These are phyloP conservation scores for Isichthys henryi DNA, from an alignment of 2,113 vertebrate genomes.

Conservation along the genomic window DNA sequence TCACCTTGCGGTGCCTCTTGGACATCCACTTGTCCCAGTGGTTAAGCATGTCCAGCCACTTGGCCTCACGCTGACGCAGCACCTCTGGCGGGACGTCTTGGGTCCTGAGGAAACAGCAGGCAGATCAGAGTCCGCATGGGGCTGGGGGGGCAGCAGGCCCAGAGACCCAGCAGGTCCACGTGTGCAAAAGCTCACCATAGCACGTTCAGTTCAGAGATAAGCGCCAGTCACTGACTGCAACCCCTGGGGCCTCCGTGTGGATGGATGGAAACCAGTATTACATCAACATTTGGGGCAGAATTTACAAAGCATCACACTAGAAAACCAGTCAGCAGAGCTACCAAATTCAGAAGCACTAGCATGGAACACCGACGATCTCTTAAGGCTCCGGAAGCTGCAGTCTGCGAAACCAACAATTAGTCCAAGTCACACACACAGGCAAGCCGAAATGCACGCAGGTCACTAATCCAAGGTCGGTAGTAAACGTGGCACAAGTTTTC, in stretches of 20 bases:
- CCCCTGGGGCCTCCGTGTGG: background rate
- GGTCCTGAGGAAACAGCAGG: conserved; percentile 41
- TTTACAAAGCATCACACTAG: background rate
- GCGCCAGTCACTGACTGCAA: background rate
- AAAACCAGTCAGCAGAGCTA: background rate
- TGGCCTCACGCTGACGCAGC: conserved; percentile 82
- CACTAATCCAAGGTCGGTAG: background rate
- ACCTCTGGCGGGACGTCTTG: conserved; percentile 80
- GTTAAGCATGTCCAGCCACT: conserved; percentile 97
- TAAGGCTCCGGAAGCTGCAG: background rate
- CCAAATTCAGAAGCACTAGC: background rate
- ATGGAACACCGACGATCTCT: background rate
- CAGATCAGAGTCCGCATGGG: background rate
- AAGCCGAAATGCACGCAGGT: background rate
- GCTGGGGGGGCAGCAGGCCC: background rate
- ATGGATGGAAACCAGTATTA: background rate
- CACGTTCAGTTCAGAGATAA: background rate
- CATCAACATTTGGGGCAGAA: background rate
- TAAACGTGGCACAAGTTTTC: background rate
- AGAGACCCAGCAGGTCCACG: background rate
- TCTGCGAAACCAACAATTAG: background rate
- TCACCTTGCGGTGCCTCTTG: conserved; percentile 93
- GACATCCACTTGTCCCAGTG: conserved; percentile 99
- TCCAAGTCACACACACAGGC: background rate
- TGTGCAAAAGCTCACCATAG: background rate